Base-by-base conservation (phyloP, 35 echinoderm and acorn worm species). In the Strongylocentrotus purpuratus region DNA sequence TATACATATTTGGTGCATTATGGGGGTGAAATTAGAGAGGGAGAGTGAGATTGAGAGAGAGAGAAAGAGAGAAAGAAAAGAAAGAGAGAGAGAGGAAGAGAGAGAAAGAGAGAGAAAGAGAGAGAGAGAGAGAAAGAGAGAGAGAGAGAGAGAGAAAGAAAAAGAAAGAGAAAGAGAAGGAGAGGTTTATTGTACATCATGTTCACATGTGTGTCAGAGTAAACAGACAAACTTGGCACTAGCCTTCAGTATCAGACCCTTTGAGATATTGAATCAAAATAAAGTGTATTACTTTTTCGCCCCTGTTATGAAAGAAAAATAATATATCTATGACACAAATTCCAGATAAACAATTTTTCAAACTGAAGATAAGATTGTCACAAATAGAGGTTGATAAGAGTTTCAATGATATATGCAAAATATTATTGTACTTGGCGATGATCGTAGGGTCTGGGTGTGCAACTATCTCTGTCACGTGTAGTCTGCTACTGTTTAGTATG, bases 161-260 rank as follows among this genome's bases (percentile, higher is more conserved):
- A 78, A 22, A 78, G 65, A 22, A 78, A 78, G 65, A 78, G 0
- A 78, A n/a, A 70, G 65, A 78, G 0, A 78, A 2, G 3, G 25
- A 28, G 4, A 28, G 3, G 28, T 6, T 78, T 7, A n/a, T 28
- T n/a, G 20, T 78, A 4, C 22, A 78, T 25, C 65, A 78, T 78
- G 65, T 78, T 78, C 65, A 78, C 65, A 78, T 78, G n/a, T 78
- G 20, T 78, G 65, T 78, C n/a, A n/a, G 65, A 78, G 65, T 78
- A 78, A 78, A 78, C 65, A 78, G 65, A 22, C 28, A 18, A n/a
- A 78, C 18, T 78, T 78, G 22, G 65, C 20, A 7, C 20, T 78
- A 78, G 18, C 20, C 65, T 78, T 78, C 7, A 78, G 7, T 78
- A 78, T 78, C 65, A 78, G 65, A 78, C 65, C 28, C 3, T 22